Base-by-base conservation (phyloP, 2,888 invertebrate species). In the Caenorhabditis angaria region DNA sequence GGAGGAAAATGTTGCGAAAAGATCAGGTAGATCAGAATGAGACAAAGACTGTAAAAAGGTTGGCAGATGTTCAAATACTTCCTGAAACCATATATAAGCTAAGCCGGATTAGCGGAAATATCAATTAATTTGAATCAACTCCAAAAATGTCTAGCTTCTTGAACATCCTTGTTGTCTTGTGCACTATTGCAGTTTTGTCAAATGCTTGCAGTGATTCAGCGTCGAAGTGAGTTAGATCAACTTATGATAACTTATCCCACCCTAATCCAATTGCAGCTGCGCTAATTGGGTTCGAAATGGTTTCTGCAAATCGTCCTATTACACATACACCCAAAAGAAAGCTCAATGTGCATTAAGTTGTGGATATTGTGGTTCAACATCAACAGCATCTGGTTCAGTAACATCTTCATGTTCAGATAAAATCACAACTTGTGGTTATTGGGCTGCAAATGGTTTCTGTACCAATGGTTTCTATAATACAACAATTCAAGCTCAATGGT, bases 231-330 rank as follows among this genome's bases (percentile, higher is more conserved):
- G n/a, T n/a, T n/a, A n/a, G n/a, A n/a, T n/a, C n/a, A n/a, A n/a
- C n/a, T n/a, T n/a, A n/a, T n/a, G n/a, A n/a, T n/a, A n/a, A n/a
- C n/a, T n/a, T n/a, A n/a, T n/a, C n/a, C n/a, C n/a, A n/a, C n/a
- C n/a, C n/a, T n/a, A n/a, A n/a, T n/a, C n/a, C n/a, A n/a, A n/a
- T n/a, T n/a, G n/a, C n/a, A n/a, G n/a, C n/a, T n/a, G 41, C 18
- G 41, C 41, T 18, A 53, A 24, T 24, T 53, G 53, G 53, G 53
- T 24, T 20, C 22, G 22, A 14, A 53, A 53, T 53, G 53, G 53
- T 3, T 53, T 53, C 24, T 53, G 53, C 25, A 53, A n/a, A n/a
- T 53, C 53, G 4, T 24, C 53, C 22, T 53, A 22, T 24, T 53
- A 53, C 24, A 24, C 53, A 12, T 22, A 53, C 14, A 14, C 53